These are phyloP conservation scores for Amphiprion ocellaris DNA, from an alignment of 2,113 vertebrate species.

Conservation along the genomic window DNA sequence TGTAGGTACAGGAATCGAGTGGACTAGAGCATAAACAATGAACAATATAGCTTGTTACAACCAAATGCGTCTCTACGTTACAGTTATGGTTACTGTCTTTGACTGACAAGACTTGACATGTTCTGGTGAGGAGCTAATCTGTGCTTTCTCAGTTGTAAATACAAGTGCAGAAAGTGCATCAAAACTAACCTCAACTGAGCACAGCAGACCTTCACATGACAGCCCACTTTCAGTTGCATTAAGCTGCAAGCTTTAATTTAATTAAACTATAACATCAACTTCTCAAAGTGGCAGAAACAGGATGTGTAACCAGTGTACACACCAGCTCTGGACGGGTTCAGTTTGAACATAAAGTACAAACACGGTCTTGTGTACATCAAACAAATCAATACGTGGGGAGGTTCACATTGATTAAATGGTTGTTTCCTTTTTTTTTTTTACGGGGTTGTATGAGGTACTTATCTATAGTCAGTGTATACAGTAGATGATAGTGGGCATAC, in stretches of 20 bases:
- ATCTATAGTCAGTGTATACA: no score
- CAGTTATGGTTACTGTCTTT: no score
- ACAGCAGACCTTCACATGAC: background rate
- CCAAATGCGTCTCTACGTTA: no score
- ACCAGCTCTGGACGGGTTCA: background rate
- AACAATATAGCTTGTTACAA: no score
- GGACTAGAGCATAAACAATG: no score
- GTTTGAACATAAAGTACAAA: background rate
- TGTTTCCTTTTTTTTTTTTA: no score
- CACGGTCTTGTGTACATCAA: background rate
- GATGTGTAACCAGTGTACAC: background rate
- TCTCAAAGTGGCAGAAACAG: background rate
- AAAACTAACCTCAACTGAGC: background rate
- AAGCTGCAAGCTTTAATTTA: background rate
- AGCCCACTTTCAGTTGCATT: background rate
- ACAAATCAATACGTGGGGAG: background rate
- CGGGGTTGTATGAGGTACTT: no score
- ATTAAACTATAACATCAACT: background rate
- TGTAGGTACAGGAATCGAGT: no score
- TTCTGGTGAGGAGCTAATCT: no score
- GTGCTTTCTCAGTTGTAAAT: background rate
- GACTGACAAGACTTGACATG: no score
- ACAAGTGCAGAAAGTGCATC: background rate
- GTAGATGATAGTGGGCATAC: no score
- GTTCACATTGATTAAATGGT: background rate